A percentile compares a stretch with the other conserved stretches of the same genome.
phyloP scores from a whole-genome alignment of 2,113 vertebrate genomes.

The Erythrocebus patas region DNA sequence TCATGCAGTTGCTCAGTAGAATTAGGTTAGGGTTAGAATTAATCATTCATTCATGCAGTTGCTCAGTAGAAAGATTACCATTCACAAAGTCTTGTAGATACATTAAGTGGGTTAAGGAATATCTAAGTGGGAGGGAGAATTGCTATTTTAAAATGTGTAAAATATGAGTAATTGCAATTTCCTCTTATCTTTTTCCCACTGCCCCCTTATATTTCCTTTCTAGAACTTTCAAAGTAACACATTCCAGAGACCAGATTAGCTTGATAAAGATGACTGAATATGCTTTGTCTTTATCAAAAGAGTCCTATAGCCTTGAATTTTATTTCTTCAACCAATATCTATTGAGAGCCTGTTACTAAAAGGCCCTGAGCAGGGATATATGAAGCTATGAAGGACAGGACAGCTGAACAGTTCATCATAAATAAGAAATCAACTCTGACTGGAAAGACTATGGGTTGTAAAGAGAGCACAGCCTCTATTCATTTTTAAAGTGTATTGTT shows the following conservation, averaged over 20 bases:
- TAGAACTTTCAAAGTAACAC: slow-evolving; percentile 44
- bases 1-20: not conserved
- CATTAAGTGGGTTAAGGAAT: not conserved
- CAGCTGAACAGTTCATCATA: not conserved
- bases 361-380: not conserved
- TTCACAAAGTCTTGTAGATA: not conserved
- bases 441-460: not conserved
- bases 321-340: not conserved
- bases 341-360: not conserved
- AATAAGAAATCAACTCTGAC: not conserved
- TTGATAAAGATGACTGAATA: slow-evolving; percentile 9
- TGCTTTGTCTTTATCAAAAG: slow-evolving; percentile 10
- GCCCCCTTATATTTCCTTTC: slow-evolving; percentile 46
- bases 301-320: not conserved
- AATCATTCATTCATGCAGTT: not conserved
- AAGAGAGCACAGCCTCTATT: not conserved
- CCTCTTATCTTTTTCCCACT: slow-evolving; percentile 38
- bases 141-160: slow-evolving; percentile 55
- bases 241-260: slow-evolving; percentile 46
- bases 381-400: not conserved
- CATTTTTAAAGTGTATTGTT: not conserved
- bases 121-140: slow-evolving; percentile 9
- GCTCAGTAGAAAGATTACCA: not conserved
- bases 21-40: not conserved
- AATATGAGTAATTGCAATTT: slow-evolving; percentile 48